Percentiles rank a stretch among this genome's conserved stretches.
These are phyloP conservation scores for Eumerus sabulonum DNA, from an alignment of 2,888 invertebrate genomes.

Conservation along the genomic window DNA sequence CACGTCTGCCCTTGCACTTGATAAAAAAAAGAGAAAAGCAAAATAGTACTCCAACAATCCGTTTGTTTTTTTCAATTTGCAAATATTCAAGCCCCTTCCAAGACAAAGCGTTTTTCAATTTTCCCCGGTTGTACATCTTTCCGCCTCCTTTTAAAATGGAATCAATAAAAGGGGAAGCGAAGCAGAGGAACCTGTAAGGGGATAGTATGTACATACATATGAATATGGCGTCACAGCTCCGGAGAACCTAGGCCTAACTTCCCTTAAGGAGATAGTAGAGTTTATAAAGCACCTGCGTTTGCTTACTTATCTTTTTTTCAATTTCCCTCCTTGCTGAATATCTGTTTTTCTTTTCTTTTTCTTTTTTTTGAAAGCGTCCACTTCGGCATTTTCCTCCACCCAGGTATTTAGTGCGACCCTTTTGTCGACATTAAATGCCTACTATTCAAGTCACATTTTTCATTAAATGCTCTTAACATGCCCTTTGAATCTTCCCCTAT, in stretches of 20 bases:
- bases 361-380: slow-evolving; percentile 32
- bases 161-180: slow-evolving; percentile 43
- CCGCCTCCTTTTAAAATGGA: slow-evolving; percentile 36
- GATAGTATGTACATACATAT: no score
- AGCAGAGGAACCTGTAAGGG: slow-evolving; percentile 17
- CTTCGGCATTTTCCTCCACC: not conserved
- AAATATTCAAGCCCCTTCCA: slow-evolving; percentile 1
- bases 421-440: slow-evolving; percentile 52
- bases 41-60: not conserved
- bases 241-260: no score
- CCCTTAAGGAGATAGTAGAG: slow-evolving; percentile 7
- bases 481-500: slow-evolving; percentile 53
- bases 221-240: no score
- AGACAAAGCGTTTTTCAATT: not conserved
- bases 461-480: slow-evolving; percentile 58
- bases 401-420: slow-evolving; percentile 28
- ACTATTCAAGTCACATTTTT: slow-evolving; percentile 61
- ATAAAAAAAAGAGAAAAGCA: slow-evolving; percentile 18
- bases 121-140: slow-evolving; percentile 1
- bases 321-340: slow-evolving; percentile 8
- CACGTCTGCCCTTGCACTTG: slow-evolving; percentile 33
- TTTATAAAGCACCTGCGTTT: slow-evolving; percentile 45
- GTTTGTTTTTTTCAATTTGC: slow-evolving; percentile 30
- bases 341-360: slow-evolving; percentile 5
- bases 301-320: no score